Evolutionary conservation across 2,888 invertebrate genomes (phyloP).

Genomic region (Podotricha telesiphe): DNA sequence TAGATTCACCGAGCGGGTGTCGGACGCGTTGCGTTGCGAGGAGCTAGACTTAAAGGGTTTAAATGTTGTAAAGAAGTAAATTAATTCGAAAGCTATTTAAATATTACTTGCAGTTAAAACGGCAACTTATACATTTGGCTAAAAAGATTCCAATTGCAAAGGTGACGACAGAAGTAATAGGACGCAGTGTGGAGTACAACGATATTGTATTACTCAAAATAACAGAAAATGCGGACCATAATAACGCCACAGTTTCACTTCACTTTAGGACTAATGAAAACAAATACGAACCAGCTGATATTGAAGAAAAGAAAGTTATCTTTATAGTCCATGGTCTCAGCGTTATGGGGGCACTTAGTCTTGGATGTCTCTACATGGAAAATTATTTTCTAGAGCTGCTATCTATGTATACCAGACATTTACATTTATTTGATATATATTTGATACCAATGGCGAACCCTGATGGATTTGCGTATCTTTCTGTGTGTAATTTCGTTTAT

Average conservation of each 20-base stretch:
- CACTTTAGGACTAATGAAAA: slow-evolving; percentile 55
- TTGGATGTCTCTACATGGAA: slow-evolving; percentile 48
- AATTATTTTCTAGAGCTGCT: slow-evolving; percentile 52
- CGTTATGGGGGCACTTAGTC: slow-evolving; percentile 54
- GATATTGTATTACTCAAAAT: slow-evolving; percentile 64
- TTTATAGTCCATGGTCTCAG: slow-evolving; percentile 71
- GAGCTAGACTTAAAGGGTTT: no score
- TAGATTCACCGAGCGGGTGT: no score
- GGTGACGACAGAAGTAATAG: slow-evolving; percentile 55
- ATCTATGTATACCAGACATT: slow-evolving; percentile 59
- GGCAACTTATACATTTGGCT: slow-evolving; percentile 51
- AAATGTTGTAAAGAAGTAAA: no score
- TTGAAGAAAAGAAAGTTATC: slow-evolving; percentile 65
- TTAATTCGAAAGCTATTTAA: background rate
- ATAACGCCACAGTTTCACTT: slow-evolving; percentile 27
- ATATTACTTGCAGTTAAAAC: slow-evolving; percentile 54
- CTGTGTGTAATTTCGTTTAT: background rate
- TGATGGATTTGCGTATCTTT: slow-evolving; percentile 54
- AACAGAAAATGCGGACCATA: slow-evolving; percentile 41
- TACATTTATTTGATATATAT: slow-evolving; percentile 72
- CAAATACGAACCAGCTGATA: slow-evolving; percentile 59
- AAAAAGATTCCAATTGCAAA: slow-evolving; percentile 52
- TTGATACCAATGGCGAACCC: slow-evolving; percentile 74
- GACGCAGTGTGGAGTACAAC: slow-evolving; percentile 64
- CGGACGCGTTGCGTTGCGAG: no score